Percentiles rank a stretch among this genome's conserved stretches.
Evolutionary conservation across 1,140 invertebrate genomes (phyloP).

Genomic region (Aphelinus atriplicis): DNA sequence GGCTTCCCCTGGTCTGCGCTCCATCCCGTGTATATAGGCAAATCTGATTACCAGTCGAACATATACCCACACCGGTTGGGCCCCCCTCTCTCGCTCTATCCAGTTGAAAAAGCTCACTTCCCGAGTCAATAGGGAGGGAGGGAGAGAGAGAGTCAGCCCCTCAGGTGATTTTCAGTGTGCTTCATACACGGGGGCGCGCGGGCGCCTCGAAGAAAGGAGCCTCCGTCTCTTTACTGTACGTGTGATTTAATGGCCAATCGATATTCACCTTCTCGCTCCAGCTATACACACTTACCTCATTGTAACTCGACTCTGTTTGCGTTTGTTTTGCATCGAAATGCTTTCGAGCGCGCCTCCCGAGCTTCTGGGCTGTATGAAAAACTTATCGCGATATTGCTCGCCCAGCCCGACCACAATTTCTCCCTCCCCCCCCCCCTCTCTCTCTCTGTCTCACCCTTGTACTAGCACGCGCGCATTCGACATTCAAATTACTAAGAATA

Average conservation of each 20-base stretch:
- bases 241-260: slow-evolving; percentile 34
- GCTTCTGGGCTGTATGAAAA: background rate
- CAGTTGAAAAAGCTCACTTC: too few species aligned
- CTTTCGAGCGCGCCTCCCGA: background rate
- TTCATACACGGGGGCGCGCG: background rate
- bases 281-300: background rate
- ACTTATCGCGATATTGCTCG: slow-evolving; percentile 1
- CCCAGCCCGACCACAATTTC: too few species aligned
- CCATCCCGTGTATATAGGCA: slow-evolving; percentile 40
- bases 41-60: slow-evolving; percentile 47
- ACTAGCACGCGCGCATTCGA: too few species aligned
- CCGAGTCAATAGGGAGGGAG: slow-evolving; percentile 20
- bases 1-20: slow-evolving; percentile 21
- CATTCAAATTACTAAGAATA: too few species aligned
- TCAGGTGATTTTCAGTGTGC: slow-evolving; percentile 23
- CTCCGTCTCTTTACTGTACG: background rate
- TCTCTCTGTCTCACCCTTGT: too few species aligned
- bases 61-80: background rate
- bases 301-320: slow-evolving; percentile 26
- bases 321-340: slow-evolving; percentile 33
- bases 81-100: too few species aligned
- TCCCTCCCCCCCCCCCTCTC: too few species aligned
- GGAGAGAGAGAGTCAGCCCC: background rate
- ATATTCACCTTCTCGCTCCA: slow-evolving; percentile 19
- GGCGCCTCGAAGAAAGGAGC: background rate